Conservation (phyloP, 2,888 invertebrate species). For the Limnephilus rhombicus region DNA sequence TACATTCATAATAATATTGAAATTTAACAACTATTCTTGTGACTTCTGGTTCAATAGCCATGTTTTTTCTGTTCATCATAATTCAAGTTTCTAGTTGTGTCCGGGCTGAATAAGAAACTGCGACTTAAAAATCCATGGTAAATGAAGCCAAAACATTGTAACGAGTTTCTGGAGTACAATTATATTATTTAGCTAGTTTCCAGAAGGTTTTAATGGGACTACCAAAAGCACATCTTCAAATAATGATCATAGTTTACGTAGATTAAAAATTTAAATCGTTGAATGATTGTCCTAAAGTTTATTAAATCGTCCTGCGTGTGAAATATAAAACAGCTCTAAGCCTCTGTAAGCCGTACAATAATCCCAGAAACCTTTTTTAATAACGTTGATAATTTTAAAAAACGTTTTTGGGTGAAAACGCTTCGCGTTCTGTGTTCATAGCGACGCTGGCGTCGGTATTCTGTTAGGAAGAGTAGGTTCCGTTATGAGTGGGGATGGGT, state of each 20-base stretch:
- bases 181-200: neutral
- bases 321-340: neutral
- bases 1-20: too few relatives aligned
- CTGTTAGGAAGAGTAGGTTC: neutral
- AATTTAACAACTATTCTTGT: too few relatives aligned
- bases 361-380: neutral
- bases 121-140: too few relatives aligned
- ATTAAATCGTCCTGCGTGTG: neutral
- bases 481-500: neutral
- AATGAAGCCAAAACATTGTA: neutral
- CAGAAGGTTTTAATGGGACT: neutral
- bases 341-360: neutral
- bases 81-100: too few relatives aligned
- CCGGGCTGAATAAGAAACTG: too few relatives aligned
- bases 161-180: neutral
- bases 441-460: neutral
- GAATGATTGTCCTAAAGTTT: neutral
- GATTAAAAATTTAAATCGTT: neutral
- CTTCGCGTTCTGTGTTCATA: neutral
- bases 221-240: neutral
- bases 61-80: too few relatives aligned
- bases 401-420: slow-evolving; percentile 27
- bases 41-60: too few relatives aligned
- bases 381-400: slow-evolving; percentile 20
- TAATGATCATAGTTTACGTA: neutral